Evolutionary conservation across 1,140 invertebrate species (phyloP), one percentile per base, ranked within the genome.

Genomic region (Eupristina koningsbergeri): DNA sequence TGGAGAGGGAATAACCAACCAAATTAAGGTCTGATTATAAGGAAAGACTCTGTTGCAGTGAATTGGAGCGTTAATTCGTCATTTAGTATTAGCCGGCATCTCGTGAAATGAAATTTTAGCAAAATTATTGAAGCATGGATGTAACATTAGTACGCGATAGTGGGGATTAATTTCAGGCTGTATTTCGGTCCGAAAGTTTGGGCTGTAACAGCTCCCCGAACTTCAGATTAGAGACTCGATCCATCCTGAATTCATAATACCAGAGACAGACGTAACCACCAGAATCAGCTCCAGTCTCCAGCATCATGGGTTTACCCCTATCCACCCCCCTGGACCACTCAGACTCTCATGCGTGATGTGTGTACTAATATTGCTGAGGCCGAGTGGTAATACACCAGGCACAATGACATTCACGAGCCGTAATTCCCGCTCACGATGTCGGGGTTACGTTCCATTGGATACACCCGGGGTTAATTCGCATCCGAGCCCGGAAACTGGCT

Each of bases 321-420:
- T 3, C 22, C 53, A 7, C 3, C 53, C 53, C 26, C 22, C 53
- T 58, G 2, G 3, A 19, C 19, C 34, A 36, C 34, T 29, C 36
- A n/a, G 41, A 17, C 29, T 36, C 31, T 15, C 67, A 36, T 73
- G 31, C 77, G 76, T 39, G 83, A 73, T 47, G 22, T 53, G 58
- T 80, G 73, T 77, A 75, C 85, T 83, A 83, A 86, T 87, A 86
- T 85, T 81, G 69, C 73, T 41, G 41, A 41, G 50, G 64, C 34
- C 19, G 75, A 80, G 34, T 53, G 22, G 73, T 85, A 86, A 87
- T 85, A 78, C 63, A 84, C 85, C 85, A 81, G 78, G 80, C 53
- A 63, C 78, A 80, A 86, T 87, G 85, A 86, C 85, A 81, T 82
- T 73, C 82, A 83, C 76, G 84, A 84, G 61, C 50, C 82, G 69